Conservation (phyloP, 2,888 invertebrate species). For the Mythimna vitellina region DNA sequence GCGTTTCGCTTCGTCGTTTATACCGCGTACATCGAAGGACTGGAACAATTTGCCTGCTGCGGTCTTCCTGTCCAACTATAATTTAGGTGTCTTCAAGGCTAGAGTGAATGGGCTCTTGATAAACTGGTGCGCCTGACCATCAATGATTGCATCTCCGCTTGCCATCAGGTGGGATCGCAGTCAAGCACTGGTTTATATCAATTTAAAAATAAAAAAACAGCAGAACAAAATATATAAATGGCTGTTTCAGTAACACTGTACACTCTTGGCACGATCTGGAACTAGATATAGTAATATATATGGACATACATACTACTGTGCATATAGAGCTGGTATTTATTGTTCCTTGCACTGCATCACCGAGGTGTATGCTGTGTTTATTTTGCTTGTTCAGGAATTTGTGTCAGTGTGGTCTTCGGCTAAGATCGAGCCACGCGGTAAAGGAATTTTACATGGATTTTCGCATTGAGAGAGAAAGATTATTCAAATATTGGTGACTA, state of each 20-base stretch:
- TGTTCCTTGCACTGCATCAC: conserved; percentile 31
- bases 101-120: no score
- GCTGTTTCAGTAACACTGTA: conserved; percentile 3
- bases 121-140: no score
- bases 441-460: not conserved
- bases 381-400: conserved; percentile 2
- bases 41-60: no score
- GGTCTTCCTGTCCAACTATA: no score
- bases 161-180: no score
- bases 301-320: not conserved
- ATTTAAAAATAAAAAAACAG: no score
- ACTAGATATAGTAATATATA: not conserved
- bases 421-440: no score
- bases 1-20: no score
- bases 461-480: not conserved
- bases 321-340: conserved; percentile 19
- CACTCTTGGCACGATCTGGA: conserved; percentile 18
- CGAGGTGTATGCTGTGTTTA: conserved; percentile 8
- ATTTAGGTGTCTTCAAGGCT: no score
- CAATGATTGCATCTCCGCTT: no score
- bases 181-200: no score
- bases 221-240: conserved; percentile 13
- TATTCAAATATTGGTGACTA: not conserved
- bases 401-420: conserved; percentile 11
- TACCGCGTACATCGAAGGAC: no score